Base-by-base conservation (phyloP, 2,888 invertebrate species). In the Andrena trimmerana region DNA sequence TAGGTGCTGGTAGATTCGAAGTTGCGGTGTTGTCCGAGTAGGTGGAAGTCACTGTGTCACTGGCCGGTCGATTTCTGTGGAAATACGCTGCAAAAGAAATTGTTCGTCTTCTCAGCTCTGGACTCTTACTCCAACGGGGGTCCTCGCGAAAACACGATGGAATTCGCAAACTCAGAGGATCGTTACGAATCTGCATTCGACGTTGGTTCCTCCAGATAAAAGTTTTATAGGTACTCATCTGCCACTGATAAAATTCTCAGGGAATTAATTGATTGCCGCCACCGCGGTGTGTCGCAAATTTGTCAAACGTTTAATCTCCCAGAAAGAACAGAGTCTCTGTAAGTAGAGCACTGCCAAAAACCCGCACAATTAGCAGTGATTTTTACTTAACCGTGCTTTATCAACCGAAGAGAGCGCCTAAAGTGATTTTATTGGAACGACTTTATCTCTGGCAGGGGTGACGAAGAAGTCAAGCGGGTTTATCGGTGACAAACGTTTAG, bases 401-500 rank as follows among this genome's bases (percentile, higher is more conserved):
- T 77, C 76, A 8, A 27, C n/a, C 24, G 13, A 2, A n/a, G 42
- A 48, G 68, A 27, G 59, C 69, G 59, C 10, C 16, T 31, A 72
- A 77, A 77, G 83, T 76, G 83, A 87, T 72, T 71, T 75, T 70
- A 82, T 71, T 75, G 71, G 33, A 57, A 72, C 57, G 62, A 29
- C 52, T 67, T 81, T 79, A 79, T 81, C 79, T 79, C 62, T 42
- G 33, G 24, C 33, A 54, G 54, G 62, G 67, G 68, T 62, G 79
- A 63, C 72, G 80, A 24, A 78, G 36, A 62, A 72, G 80, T 67
- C 71, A 66, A 63, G 54, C 79, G 67, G 57, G 68, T 78, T 79
- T 79, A 79, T 79, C 78, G 69, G 69, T 50, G 69, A 78, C 68
- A 79, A 78, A 78, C 69, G 78, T 79, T 69, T 78, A 69, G 69